Conservation (phyloP, 2,888 invertebrate genomes). For the Drosophila villosipedis region DNA sequence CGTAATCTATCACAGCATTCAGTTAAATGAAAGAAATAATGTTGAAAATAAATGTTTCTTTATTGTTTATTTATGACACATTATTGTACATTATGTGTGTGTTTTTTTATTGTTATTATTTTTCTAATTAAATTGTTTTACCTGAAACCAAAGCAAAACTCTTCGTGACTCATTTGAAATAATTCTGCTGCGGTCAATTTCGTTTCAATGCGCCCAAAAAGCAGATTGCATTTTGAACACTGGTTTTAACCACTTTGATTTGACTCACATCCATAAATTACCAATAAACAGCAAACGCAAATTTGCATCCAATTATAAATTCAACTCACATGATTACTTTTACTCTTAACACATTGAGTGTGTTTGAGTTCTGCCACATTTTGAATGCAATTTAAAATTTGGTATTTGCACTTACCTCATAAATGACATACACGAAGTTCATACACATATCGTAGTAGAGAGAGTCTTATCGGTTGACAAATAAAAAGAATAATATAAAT, state of each 20-base stretch:
- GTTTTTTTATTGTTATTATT: conserved; percentile 1
- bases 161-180: conserved; percentile 36
- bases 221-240: conserved; percentile 18
- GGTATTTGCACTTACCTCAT: not conserved
- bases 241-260: conserved; percentile 1
- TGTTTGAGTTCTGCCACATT: conserved; percentile 27
- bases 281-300: conserved; percentile 8
- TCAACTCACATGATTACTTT: conserved; percentile 10
- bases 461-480: conserved; percentile 12
- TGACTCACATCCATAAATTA: conserved; percentile 1
- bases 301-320: conserved; percentile 70
- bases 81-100: conserved; percentile 13
- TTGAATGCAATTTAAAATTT: conserved; percentile 14
- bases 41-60: conserved; percentile 23
- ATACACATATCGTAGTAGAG: not conserved
- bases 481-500: not conserved
- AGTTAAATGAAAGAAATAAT: conserved; percentile 7
- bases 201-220: conserved; percentile 38
- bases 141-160: conserved; percentile 53
- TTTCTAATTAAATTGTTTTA: conserved; percentile 64
- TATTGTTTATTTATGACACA: conserved; percentile 42
- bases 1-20: conserved; percentile 26
- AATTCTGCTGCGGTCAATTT: conserved; percentile 62
- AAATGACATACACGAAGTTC: conserved; percentile 4
- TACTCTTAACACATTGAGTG: not conserved